A percentile compares a stretch with the other conserved stretches of the same genome.
These are phyloP conservation scores for Amyelois transitella DNA, from an alignment of 1,140 invertebrate genomes.

Conservation along the genomic window DNA sequence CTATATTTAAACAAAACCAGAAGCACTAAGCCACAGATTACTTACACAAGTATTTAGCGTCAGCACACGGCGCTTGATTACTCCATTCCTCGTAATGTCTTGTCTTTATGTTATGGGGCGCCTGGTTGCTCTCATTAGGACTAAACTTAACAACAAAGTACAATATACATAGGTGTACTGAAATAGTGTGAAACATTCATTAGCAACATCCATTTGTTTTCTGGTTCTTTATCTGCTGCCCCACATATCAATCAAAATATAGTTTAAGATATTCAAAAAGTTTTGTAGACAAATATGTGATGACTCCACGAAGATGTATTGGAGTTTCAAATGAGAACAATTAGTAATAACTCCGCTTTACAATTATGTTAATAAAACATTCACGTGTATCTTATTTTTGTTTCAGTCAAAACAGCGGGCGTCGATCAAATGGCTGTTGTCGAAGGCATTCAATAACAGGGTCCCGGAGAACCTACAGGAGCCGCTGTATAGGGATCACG, in stretches of 20 bases:
- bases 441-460: constrained; percentile 96
- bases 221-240: no score
- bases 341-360: no score
- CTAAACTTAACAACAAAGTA: not conserved
- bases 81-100: not conserved
- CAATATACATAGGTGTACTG: no score
- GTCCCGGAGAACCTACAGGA: constrained; percentile 95
- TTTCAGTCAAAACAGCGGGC: constrained; percentile 97
- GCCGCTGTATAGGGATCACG: constrained; percentile 96
- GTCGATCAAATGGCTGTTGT: constrained; percentile 97
- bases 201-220: no score
- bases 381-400: constrained; percentile 33
- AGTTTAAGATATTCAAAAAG: no score
- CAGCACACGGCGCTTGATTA: not conserved
- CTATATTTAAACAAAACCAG: not conserved
- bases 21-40: not conserved
- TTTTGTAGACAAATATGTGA: no score
- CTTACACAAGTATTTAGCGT: not conserved
- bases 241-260: no score
- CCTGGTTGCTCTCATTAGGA: not conserved
- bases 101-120: not conserved
- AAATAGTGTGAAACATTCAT: no score
- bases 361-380: not conserved
- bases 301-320: no score
- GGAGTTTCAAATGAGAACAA: no score